These are phyloP conservation scores for Montipora cactus DNA, from an alignment of 64 coral and sea anemone species.

Conservation along the genomic window DNA sequence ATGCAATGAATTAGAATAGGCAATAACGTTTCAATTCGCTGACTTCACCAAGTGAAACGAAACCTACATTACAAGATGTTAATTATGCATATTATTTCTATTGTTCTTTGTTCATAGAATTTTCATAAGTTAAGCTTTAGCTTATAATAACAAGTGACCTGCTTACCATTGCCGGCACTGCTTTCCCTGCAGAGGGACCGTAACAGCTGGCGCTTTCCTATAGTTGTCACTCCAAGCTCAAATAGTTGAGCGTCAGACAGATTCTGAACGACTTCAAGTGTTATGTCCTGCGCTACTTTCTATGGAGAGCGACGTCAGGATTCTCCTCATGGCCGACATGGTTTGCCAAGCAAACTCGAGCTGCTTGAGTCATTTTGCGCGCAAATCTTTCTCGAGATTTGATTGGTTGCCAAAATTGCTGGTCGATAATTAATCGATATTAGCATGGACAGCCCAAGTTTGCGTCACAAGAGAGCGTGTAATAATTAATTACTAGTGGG, in stretches of 20 bases:
- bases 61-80: neutral
- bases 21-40: neutral
- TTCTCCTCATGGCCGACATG: too few relatives aligned
- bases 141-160: neutral
- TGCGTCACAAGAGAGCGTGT: too few relatives aligned
- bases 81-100: neutral
- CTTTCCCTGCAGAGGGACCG: neutral
- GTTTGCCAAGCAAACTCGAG: too few relatives aligned
- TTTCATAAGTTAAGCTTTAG: neutral
- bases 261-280: too few relatives aligned
- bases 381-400: neutral
- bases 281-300: too few relatives aligned
- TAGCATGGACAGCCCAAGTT: neutral
- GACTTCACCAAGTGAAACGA: neutral
- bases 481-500: too few relatives aligned
- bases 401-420: constrained; percentile 50
- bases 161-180: neutral
- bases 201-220: constrained; percentile 5
- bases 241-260: constrained; percentile 38
- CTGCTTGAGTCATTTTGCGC: neutral
- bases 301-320: too few relatives aligned
- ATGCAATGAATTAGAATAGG: neutral
- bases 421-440: constrained; percentile 63
- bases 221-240: constrained; percentile 36
- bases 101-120: neutral